Base-by-base conservation (phyloP, 2,797 vertebrate species). In the Mormyrops boulengeri region DNA sequence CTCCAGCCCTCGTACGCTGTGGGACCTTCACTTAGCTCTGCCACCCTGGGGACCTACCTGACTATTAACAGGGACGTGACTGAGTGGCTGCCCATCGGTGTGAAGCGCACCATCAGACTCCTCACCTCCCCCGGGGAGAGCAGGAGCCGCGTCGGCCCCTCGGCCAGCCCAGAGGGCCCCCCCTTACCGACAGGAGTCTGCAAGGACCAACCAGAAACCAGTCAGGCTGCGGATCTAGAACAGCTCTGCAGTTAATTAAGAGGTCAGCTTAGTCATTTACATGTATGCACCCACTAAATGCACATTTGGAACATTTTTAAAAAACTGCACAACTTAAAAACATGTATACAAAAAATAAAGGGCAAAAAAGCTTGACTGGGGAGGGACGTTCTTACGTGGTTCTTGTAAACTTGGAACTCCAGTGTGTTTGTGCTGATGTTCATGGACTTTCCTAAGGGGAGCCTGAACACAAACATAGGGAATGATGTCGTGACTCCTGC, bases 351-450 rank as follows among this genome's bases (percentile, higher is more conserved):
- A n/a, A 77, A 57, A 73, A 14, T 14, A 17, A 7, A 85, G 47
- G n/a, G 19, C 4, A 5, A 73, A 80, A 66, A 60, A 85, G 41
- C 4, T 2, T n/a, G 17, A 47, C 38, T 9, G 11, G n/a, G 19
- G 19, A 47, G 19, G 9, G 11, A 1, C 7, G 66, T 19, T 92
- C 95, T 94, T 92, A 99, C 99, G 82, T 95, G 96, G 92, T 99
- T 99, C 95, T 96, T 96, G 94, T 97, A 96, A 90, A 99, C 96
- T 92, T 97, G 97, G 94, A 99, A 99, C 96, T 99, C 99, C 69
- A 98, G 94, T 80, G 98, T 99, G 92, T 94, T 97, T 91, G 96
- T 93, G 91, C 95, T 96, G 91, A 99, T 96, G 92, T 97, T 97
- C 92, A 95, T 92, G 88, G 96, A 92, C 89, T 97, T 99, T 95